Evolutionary conservation across 2,888 invertebrate genomes (phyloP).

Genomic region (Cephonodes hylas): DNA sequence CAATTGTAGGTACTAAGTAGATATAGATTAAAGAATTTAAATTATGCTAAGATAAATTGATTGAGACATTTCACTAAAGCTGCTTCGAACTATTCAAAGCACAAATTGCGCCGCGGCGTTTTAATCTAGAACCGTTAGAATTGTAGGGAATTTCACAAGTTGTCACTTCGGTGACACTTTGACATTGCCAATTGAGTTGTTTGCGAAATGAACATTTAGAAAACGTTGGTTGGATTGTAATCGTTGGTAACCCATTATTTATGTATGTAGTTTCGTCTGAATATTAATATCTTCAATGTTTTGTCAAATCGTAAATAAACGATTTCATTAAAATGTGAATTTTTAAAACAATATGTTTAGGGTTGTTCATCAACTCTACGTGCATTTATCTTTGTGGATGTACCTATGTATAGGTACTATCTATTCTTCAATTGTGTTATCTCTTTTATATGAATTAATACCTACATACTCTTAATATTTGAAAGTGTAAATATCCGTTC

Average conservation of each 20-base stretch:
- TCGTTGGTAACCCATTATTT: background rate
- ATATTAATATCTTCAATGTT: too few relatives aligned
- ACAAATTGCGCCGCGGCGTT: background rate
- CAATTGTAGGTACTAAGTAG: too few relatives aligned
- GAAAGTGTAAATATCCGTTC: too few relatives aligned
- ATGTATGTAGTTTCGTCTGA: background rate
- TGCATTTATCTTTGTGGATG: too few relatives aligned
- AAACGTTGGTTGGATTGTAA: background rate
- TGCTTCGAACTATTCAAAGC: background rate
- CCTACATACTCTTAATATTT: too few relatives aligned
- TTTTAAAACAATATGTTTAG: too few relatives aligned
- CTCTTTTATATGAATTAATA: too few relatives aligned
- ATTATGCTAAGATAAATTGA: background rate
- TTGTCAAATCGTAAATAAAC: too few relatives aligned
- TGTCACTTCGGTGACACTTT: background rate
- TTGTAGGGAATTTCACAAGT: background rate
- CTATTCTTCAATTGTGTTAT: too few relatives aligned
- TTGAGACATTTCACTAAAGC: background rate
- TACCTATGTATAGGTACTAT: too few relatives aligned
- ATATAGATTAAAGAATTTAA: background rate
- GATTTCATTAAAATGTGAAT: too few relatives aligned
- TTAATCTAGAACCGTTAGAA: background rate
- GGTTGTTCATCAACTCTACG: too few relatives aligned
- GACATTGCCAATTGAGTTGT: background rate
- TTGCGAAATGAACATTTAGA: background rate